phyloP scores from a whole-genome alignment of 2,797 vertebrate species.

The Parotocinclus haroldoi region DNA sequence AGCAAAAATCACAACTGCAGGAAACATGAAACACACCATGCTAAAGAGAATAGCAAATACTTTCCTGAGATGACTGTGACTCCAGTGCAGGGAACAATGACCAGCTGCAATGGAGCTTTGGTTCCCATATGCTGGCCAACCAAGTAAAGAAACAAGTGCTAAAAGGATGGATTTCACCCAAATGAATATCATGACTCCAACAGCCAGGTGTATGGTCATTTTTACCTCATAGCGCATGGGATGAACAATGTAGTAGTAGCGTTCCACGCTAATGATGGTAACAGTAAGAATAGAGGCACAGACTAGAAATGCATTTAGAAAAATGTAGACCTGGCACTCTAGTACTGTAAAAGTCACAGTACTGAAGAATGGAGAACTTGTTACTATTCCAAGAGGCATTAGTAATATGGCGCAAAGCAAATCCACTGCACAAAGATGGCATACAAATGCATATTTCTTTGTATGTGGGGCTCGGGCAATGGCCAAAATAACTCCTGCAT shows the following conservation, averaged over 20 bases:
- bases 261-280: constrained; percentile 85
- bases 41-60: constrained; percentile 81
- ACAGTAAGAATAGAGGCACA: constrained; percentile 88
- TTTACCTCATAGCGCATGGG: constrained; percentile 88
- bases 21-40: constrained; percentile 80
- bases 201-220: constrained; percentile 81
- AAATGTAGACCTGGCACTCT: constrained; percentile 81
- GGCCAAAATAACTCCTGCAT: constrained; percentile 82
- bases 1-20: constrained; percentile 80
- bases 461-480: constrained; percentile 85
- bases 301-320: constrained; percentile 82
- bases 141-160: constrained; percentile 78
- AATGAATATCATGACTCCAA: constrained; percentile 73
- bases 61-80: constrained; percentile 74
- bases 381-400: constrained; percentile 87
- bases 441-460: constrained; percentile 86
- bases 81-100: constrained; percentile 79
- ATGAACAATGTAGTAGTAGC: constrained; percentile 90
- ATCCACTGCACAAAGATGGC: constrained; percentile 87
- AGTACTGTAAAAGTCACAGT: constrained; percentile 74
- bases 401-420: constrained; percentile 86
- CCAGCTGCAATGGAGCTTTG: constrained; percentile 76
- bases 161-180: constrained; percentile 81
- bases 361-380: constrained; percentile 79
- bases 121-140: constrained; percentile 68